A percentile compares a stretch with the other conserved stretches of the same genome.
Conservation (phyloP, 2,888 invertebrate species). For the Lochmaea crataegi region DNA sequence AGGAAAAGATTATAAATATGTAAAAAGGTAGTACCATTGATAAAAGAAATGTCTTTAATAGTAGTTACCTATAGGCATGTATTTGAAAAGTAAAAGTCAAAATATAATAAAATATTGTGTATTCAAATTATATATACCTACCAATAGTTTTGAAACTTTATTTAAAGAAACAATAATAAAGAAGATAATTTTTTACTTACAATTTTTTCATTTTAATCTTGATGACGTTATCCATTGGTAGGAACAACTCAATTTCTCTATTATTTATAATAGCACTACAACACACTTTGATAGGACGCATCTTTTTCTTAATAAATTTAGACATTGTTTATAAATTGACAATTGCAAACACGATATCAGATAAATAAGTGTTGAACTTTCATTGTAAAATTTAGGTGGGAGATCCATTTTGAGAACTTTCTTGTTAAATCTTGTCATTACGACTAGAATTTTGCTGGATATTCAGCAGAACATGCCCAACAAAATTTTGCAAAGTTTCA, state of each 20-base stretch:
- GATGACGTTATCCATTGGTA: slow-evolving; percentile 38
- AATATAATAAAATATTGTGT: too few species aligned
- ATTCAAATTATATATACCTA: too few species aligned
- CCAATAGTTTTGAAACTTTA: too few species aligned
- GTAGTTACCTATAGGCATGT: too few species aligned
- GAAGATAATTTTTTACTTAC: too few species aligned
- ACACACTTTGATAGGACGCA: slow-evolving; percentile 47
- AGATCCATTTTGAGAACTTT: slow-evolving; percentile 43
- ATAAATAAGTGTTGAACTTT: slow-evolving; percentile 30
- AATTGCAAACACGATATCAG: slow-evolving; percentile 37
- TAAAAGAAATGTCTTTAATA: too few species aligned
- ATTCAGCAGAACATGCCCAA: slow-evolving; percentile 37
- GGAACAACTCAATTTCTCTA: slow-evolving; percentile 47
- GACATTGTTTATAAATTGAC: slow-evolving; percentile 46
- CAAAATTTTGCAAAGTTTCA: slow-evolving; percentile 37
- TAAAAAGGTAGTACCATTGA: too few species aligned
- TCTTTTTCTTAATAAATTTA: slow-evolving; percentile 42
- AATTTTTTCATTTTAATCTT: slow-evolving; percentile 47
- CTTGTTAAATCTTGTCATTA: slow-evolving; percentile 44
- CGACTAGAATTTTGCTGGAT: slow-evolving; percentile 25
- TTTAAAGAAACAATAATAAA: too few species aligned
- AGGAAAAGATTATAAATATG: too few species aligned
- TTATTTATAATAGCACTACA: slow-evolving; percentile 44
- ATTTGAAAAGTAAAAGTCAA: too few species aligned
- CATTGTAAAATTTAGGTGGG: slow-evolving; percentile 37